These are phyloP conservation scores for Mionectes olivaceus DNA, from an alignment of 2,797 vertebrate genomes.

Conservation along the genomic window DNA sequence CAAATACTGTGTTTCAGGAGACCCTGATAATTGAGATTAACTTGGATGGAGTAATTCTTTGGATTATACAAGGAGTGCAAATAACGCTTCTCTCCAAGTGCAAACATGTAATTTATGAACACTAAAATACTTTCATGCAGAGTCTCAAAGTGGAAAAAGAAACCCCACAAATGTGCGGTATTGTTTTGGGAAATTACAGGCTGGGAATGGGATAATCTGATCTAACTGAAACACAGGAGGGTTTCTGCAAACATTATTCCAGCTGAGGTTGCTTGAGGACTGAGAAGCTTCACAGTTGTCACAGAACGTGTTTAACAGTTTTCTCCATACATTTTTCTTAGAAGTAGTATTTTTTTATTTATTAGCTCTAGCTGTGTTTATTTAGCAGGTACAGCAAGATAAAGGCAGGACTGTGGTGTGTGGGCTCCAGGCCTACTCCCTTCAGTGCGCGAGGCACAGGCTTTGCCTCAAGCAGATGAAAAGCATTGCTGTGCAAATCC, in stretches of 20 bases:
- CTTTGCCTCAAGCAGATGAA: neutral
- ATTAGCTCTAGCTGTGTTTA: neutral
- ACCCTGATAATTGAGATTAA: neutral
- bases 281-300: neutral
- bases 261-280: neutral
- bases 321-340: neutral
- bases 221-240: neutral
- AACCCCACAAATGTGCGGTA: neutral
- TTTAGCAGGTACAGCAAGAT: neutral
- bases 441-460: neutral
- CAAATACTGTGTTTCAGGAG: neutral
- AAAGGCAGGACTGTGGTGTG: neutral
- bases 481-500: neutral
- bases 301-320: neutral
- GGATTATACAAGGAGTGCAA: neutral
- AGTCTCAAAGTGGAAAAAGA: neutral
- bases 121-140: neutral
- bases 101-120: conserved; percentile 1
- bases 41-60: neutral
- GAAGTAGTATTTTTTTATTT: neutral
- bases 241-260: neutral
- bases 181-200: neutral
- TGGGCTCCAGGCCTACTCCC: neutral
- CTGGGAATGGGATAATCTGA: neutral
- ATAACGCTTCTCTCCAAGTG: neutral